phyloP scores from a whole-genome alignment of 2,797 vertebrate genomes.

The Prunella strophiata region DNA sequence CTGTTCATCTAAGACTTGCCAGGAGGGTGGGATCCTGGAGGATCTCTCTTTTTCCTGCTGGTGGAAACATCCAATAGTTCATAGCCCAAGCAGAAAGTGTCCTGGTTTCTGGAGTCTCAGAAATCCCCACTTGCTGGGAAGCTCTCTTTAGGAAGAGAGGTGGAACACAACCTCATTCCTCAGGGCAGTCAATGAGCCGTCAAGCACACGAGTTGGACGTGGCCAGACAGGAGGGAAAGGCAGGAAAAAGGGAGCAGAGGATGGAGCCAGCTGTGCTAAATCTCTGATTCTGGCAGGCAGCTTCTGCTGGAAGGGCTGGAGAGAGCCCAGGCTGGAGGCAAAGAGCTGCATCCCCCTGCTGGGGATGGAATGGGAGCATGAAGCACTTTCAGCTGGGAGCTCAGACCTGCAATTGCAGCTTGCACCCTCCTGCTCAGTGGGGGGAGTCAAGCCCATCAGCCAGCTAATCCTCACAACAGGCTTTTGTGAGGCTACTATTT shows the following conservation, averaged over 20 bases:
- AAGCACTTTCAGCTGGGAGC: slow-evolving; percentile 40
- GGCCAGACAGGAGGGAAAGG: background rate
- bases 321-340: background rate
- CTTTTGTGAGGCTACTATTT: slow-evolving; percentile 47
- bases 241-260: background rate
- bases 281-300: background rate
- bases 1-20: accelerated
- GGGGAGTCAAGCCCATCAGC: slow-evolving; percentile 35
- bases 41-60: background rate
- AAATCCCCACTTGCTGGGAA: background rate
- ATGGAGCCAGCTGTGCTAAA: background rate
- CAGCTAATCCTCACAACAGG: slow-evolving; percentile 57
- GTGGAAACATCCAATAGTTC: background rate
- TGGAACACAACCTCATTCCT: background rate
- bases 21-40: background rate
- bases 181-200: background rate
- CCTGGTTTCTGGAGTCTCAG: background rate
- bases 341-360: background rate
- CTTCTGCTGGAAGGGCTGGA: slow-evolving; percentile 9
- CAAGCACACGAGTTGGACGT: accelerated
- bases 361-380: background rate
- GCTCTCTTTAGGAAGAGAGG: background rate
- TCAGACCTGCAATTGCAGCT: background rate
- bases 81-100: background rate
- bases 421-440: slow-evolving; percentile 19